A percentile compares a stretch with the other conserved stretches of the same genome.
Conservation (phyloP, 35 echinoderm and acorn worm genomes). For the Apostichopus parvimensis region DNA sequence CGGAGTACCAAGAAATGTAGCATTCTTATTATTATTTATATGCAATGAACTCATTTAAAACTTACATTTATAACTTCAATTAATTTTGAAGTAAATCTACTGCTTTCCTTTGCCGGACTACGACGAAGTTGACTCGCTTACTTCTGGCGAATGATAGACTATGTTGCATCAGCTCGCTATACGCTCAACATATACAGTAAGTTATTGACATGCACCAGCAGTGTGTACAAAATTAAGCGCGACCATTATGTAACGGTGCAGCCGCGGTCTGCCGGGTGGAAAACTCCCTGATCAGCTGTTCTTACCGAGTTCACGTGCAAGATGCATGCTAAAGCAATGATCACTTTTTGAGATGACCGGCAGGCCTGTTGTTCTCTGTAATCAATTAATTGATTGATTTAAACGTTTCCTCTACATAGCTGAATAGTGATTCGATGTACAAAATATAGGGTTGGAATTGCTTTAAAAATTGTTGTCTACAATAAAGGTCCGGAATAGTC, state of each 20-base stretch:
- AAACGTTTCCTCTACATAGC: neutral
- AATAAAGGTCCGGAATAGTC: neutral
- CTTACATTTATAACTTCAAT: neutral
- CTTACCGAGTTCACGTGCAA: constrained; percentile 17
- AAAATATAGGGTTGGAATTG: neutral
- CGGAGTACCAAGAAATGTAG: too few species aligned
- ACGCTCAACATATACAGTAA: neutral
- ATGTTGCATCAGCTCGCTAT: neutral
- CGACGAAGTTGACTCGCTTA: neutral
- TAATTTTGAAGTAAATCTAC: neutral
- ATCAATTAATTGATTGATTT: neutral
- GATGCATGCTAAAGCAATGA: constrained; percentile 16
- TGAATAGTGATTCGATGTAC: neutral
- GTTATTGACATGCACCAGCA: too few species aligned
- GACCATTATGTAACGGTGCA: neutral
- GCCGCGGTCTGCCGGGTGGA: neutral
- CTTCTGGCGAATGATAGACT: neutral
- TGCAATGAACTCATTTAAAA: too few species aligned
- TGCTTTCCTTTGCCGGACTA: neutral
- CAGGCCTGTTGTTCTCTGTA: neutral
- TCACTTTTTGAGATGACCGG: neutral
- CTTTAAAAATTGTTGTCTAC: neutral
- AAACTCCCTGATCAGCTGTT: constrained; percentile 36
- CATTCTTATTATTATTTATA: too few species aligned
- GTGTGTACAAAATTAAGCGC: too few species aligned